Conservation (phyloP, 2,113 vertebrate species). For the Anhinga rufa region DNA sequence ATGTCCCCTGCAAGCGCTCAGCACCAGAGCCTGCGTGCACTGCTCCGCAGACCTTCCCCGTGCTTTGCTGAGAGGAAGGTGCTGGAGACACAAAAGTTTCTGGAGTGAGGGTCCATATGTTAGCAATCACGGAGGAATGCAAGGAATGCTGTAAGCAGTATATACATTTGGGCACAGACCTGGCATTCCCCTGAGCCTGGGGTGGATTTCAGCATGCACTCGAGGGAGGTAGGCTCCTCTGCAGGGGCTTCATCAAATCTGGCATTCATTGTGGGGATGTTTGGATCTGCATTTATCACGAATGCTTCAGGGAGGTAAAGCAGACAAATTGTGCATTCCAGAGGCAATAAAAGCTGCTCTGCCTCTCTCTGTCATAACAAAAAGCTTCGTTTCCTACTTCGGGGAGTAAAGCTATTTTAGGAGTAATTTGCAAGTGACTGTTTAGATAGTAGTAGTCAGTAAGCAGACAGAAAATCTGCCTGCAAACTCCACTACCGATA, state of each 20-base stretch:
- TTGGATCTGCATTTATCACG: not conserved
- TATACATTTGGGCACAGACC: slow-evolving; percentile 8
- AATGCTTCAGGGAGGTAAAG: slow-evolving; percentile 3
- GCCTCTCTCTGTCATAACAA: not conserved
- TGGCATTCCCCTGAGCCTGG: slow-evolving; percentile 20
- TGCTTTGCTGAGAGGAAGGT: not conserved
- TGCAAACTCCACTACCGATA: not conserved
- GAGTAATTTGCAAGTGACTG: not conserved
- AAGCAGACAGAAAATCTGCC: not conserved
- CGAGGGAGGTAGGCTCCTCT: not conserved
- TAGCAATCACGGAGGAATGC: slow-evolving; percentile 55
- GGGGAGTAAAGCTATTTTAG: not conserved
- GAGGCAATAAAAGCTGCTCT: not conserved
- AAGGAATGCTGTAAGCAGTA: slow-evolving; percentile 16
- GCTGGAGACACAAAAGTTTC: not conserved
- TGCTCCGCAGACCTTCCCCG: not conserved
- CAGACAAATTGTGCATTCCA: slow-evolving; percentile 4
- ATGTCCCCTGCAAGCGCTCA: not conserved
- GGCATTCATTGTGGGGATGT: not conserved
- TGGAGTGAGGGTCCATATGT: slow-evolving; percentile 19
- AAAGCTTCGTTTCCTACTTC: not conserved
- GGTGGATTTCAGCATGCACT: not conserved
- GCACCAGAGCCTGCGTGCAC: not conserved
- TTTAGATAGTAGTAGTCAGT: not conserved
- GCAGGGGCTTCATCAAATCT: not conserved